A percentile compares a stretch with the other conserved stretches of the same genome.
Conservation (phyloP, 2,888 invertebrate genomes). For the Norana najaformis region DNA sequence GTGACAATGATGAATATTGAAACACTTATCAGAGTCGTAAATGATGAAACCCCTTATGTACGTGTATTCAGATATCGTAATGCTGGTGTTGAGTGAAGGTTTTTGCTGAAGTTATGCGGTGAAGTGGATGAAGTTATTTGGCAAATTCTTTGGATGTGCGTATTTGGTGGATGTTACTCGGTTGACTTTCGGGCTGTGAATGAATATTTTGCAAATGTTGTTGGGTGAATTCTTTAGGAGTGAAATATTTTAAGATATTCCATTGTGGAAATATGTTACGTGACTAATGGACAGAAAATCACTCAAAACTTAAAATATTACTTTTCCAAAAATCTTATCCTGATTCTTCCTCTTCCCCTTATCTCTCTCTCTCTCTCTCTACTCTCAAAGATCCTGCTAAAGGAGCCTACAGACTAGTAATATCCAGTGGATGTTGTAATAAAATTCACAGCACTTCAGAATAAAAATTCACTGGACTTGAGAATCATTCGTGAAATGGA, state of each 20-base stretch:
- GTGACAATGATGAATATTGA: too few relatives aligned
- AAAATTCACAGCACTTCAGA: background rate
- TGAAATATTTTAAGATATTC: background rate
- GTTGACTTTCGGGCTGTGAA: too few relatives aligned
- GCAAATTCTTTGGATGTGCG: background rate
- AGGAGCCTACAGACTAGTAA: background rate
- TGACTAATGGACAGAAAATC: too few relatives aligned
- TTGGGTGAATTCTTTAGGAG: background rate
- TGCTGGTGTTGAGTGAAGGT: too few relatives aligned
- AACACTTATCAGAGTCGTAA: too few relatives aligned
- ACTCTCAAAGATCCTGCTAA: too few relatives aligned
- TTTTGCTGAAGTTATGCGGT: background rate
- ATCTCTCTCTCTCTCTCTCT: background rate
- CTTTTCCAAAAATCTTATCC: too few relatives aligned
- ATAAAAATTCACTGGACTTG: background rate
- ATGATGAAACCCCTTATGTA: too few relatives aligned
- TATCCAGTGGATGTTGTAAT: background rate
- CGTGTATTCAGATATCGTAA: too few relatives aligned
- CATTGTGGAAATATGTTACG: background rate
- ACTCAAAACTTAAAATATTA: too few relatives aligned
- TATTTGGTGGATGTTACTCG: background rate
- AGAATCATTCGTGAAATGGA: too few relatives aligned
- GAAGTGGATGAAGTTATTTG: background rate
- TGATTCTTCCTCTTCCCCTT: too few relatives aligned
- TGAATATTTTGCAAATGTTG: background rate